A percentile compares a stretch with the other conserved stretches of the same genome.
These are phyloP conservation scores for Drosophila busckii DNA, from an alignment of 1,140 invertebrate species.

Conservation along the genomic window DNA sequence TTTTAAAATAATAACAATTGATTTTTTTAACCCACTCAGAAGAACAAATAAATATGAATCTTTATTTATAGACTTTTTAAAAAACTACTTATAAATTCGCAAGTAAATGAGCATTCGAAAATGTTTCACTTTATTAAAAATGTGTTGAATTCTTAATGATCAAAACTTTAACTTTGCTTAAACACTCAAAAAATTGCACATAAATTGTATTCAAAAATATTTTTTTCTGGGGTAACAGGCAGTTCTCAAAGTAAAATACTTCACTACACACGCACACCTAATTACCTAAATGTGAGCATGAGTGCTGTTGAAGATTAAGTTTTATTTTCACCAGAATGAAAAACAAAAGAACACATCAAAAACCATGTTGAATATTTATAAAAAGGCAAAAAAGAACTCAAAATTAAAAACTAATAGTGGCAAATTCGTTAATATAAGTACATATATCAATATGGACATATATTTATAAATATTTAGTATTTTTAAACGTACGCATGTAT, in stretches of 20 bases:
- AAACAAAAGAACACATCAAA: conserved; percentile 21
- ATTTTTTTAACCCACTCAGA: conserved; percentile 68
- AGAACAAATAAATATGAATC: conserved; percentile 73
- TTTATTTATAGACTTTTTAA: conserved; percentile 67
- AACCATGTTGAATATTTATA: conserved; percentile 33
- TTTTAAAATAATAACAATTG: neutral
- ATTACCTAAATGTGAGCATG: neutral
- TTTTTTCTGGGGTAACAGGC: too few species aligned
- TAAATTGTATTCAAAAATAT: conserved; percentile 39
- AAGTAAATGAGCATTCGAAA: conserved; percentile 57
- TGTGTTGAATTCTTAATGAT: conserved; percentile 41
- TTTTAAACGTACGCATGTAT: conserved; percentile 53
- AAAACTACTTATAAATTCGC: conserved; percentile 66
- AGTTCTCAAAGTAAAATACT: conserved; percentile 39
- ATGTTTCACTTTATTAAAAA: conserved; percentile 41
- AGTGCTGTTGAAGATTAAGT: conserved; percentile 24
- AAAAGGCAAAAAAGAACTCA: conserved; percentile 37
- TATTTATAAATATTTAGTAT: conserved; percentile 52
- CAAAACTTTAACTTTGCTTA: conserved; percentile 55
- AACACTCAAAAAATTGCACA: conserved; percentile 59
- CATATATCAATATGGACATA: conserved; percentile 40
- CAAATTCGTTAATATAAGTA: conserved; percentile 44
- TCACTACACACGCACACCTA: conserved; percentile 18
- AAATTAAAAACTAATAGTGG: conserved; percentile 56
- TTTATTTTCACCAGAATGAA: conserved; percentile 11